Evolutionary conservation across 2,888 invertebrate species (phyloP), one percentile per base, ranked within the genome.

Genomic region (Cyrtodaria siliqua): DNA sequence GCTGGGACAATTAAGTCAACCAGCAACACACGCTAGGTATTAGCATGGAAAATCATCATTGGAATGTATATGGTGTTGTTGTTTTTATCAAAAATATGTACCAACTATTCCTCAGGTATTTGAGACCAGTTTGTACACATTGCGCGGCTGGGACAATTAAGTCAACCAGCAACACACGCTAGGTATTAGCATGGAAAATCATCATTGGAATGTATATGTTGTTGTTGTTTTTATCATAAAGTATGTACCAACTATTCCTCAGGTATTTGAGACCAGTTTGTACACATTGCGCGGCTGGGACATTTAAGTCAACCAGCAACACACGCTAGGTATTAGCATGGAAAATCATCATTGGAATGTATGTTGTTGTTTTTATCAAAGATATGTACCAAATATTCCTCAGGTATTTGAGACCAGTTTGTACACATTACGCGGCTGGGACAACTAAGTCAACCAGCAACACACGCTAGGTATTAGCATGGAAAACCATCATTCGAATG

Each of bases 171-270:
- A 84, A 80, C 85, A 86, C 83, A 84, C 63, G 66, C 82, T 88
- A 85, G 70, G 87, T 87, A 89, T 88, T 88, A 87, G 87, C 89
- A 88, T 89, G 87, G 86, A 83, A 69, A 82, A 71, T 88, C 86
- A 87, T 89, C 87, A 89, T 79, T 40, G 81, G 79, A 69, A 67
- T 59, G 33, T 12, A 33, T 63, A 33, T 33, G 4, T 33, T 33
- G 12, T 33, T 33, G 4, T 33, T 12, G 12, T 33, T 12, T 8
- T 33, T 33, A 33, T 8, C 6, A 33, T 33, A 12, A 8, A 33
- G 33, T 33, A 33, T 12, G 12, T 33, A 33, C 12, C 33, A 33
- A 33, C 33, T n/a, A 56, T 55, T 47, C 56, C 56, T 66, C 64
- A 66, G 56, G 33, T 56, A 24, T 50, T 18, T 26, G 38, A 40